Evolutionary conservation across 2,797 vertebrate species (phyloP).

Genomic region (Semaprochilodus insignis): DNA sequence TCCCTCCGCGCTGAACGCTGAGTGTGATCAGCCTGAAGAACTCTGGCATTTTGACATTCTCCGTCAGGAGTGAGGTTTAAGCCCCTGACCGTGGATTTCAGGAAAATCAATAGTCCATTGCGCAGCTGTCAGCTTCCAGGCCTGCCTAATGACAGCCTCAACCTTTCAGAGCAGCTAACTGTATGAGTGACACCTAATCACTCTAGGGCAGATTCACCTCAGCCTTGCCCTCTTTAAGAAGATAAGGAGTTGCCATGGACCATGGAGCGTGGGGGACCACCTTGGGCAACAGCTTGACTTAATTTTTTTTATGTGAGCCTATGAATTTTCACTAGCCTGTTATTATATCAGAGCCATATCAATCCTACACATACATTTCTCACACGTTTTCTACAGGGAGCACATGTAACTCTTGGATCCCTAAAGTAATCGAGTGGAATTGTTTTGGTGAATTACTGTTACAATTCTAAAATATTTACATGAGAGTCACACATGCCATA

Average conservation of each 20-base stretch:
- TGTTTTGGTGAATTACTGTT: too few species aligned
- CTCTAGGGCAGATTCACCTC: slow-evolving; percentile 49
- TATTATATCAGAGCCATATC: background rate
- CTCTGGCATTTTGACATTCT: slow-evolving; percentile 59
- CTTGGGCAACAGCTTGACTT: background rate
- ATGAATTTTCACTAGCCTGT: background rate
- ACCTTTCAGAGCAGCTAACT: slow-evolving; percentile 63
- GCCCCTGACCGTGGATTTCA: slow-evolving; percentile 44
- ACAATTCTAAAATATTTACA: too few species aligned
- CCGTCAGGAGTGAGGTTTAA: slow-evolving; percentile 54
- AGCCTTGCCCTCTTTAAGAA: slow-evolving; percentile 17
- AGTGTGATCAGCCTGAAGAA: slow-evolving; percentile 31
- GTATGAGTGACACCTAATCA: slow-evolving; percentile 58
- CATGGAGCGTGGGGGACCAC: slow-evolving; percentile 1
- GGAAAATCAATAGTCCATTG: slow-evolving; percentile 61
- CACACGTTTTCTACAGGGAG: too few species aligned
- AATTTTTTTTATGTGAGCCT: background rate
- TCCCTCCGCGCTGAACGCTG: background rate
- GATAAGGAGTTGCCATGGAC: slow-evolving; percentile 28
- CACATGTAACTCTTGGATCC: too few species aligned
- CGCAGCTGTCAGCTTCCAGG: slow-evolving; percentile 49
- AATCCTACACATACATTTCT: too few species aligned
- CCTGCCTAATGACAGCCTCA: slow-evolving; percentile 59
- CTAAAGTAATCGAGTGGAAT: too few species aligned
- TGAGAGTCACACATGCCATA: too few species aligned